Evolutionary conservation across 1,140 invertebrate genomes (phyloP), one percentile per base, ranked within the genome.

Genomic region (Neelides sp.): DNA sequence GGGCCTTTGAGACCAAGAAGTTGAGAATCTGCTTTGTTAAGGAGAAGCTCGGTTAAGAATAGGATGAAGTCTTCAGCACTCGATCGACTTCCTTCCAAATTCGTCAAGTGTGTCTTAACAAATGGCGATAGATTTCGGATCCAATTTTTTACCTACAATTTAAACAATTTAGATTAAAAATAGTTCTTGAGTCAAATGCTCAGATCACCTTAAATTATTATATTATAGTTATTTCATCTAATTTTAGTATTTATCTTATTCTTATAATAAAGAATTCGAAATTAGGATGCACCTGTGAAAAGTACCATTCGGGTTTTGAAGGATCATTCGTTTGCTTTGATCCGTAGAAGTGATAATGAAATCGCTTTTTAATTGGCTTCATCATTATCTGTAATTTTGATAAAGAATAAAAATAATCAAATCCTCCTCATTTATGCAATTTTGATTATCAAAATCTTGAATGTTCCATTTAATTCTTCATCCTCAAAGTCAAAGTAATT

Each of bases 231-330:
- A 13, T 8, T 40, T 40, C 19, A 5, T 13, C 23, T 30, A 26
- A 23, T 10, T 49, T 19, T 32, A 30, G n/a, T 5, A 43, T 8
- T 32, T 42, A 20, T n/a, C 24, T 28, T 26, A 19, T 42, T 42
- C 5, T 7, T 42, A 42, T 17, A 7, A 8, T 19, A 20, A 15
- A 20, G 7, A 3, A 19, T 17, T 12, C 12, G 20, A 4, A 20
- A 30, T 13, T 27, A 7, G 2, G 3, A 41, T 5, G n/a, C 15
- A 55, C 48, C 43, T 61, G 59, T 19, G 52, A 37, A 52, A 61
- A 61, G 34, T 61, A 61, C 59, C 59, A 61, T 23, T 61, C 59
- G n/a, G 59, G 59, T 23, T 46, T 42, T 12, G 27, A 23, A 15
- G 50, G 10, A 36, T 61, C 54, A 37, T 43, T 40, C 19, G 59